Evolutionary conservation across 2,113 vertebrate genomes (phyloP), one percentile per base, ranked within the genome.

Genomic region (Pitta sordida): DNA sequence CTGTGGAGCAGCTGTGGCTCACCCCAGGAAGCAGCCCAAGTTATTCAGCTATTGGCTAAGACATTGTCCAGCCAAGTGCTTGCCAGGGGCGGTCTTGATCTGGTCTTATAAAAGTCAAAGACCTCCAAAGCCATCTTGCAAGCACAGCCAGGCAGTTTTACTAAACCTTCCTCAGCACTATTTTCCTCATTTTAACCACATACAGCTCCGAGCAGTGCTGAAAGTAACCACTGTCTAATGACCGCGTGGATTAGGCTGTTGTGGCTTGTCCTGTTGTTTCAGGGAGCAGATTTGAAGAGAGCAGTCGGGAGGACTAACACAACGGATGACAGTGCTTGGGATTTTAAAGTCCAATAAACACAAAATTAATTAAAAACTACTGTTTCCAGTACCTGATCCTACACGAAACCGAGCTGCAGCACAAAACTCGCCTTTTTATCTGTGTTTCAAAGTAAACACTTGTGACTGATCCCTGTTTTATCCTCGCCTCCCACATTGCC

Each of bases 381-480:
- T 59, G 64, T 78, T 92, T 78, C 83, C 52, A 94, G 17, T 81
- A 95, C 94, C 95, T 92, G 92, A 81, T 93, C 59, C 88, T 78
- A 59, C 29, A 48, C 1, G 0, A 39, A 70, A 88, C 73, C 15
- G 49, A 83, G 83, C 51, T 21, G 52, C 83, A 75, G 92, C 86
- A 44, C 68, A 88, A 71, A 95, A 94, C 60, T 90, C 56, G 90
- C 88, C 68, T 93, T 92, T 96, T 95, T 63, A 88, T 88, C 92
- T 44, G 4, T 26, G 76, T 90, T 96, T 95, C 92, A 88, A 96
- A 96, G 96, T 94, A 96, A 96, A 95, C 88, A 86, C 94, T 93
- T 90, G 91, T 86, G 94, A 81, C 90, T 95, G 95, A 88, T 96
- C 94, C 92, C 92, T 92, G 92, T 94, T 96, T 96, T 88, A 94